phyloP scores from a whole-genome alignment of 2,888 invertebrate species.

The Sepioteuthis lessoniana region DNA sequence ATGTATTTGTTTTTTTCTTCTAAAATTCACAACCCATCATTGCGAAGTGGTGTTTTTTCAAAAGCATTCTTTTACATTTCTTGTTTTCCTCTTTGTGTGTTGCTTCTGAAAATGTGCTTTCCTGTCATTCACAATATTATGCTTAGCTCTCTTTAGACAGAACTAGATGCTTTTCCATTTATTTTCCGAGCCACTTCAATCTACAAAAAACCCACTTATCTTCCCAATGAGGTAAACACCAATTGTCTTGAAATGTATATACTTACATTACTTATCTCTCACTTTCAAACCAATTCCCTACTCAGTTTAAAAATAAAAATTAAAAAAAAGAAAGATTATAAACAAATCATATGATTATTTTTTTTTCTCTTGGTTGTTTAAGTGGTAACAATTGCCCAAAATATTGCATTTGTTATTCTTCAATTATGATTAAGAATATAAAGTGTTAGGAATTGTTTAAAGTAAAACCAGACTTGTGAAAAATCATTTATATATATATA shows the following conservation, averaged over 20 bases:
- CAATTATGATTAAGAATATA: no score
- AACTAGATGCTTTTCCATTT: neutral
- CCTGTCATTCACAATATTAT: neutral
- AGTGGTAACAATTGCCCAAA: no score
- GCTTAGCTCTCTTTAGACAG: neutral
- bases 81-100: neutral
- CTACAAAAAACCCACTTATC: neutral
- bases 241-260: neutral
- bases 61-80: neutral
- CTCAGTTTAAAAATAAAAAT: neutral
- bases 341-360: no score
- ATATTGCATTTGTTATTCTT: no score
- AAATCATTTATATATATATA: no score
- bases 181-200: neutral
- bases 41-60: neutral
- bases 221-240: neutral
- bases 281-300: neutral
- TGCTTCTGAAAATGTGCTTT: neutral
- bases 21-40: neutral
- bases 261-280: neutral
- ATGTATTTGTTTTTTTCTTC: neutral
- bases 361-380: no score
- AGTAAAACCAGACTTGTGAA: no score
- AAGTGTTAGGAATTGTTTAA: no score
- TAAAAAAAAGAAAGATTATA: no score